These are phyloP conservation scores for Asarcornis scutulata DNA, from an alignment of 2,113 vertebrate genomes.

Conservation along the genomic window DNA sequence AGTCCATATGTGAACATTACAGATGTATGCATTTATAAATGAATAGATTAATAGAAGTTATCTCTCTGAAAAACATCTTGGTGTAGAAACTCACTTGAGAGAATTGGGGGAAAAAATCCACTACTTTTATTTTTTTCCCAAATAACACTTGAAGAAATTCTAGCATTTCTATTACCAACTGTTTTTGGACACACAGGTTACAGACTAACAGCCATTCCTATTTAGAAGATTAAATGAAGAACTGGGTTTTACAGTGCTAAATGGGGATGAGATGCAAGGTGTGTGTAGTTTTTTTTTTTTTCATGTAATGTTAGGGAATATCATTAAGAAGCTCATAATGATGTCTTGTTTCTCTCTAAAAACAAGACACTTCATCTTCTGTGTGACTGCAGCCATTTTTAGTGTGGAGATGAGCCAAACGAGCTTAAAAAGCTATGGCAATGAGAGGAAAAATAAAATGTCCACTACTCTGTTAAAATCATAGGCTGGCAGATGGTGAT, in stretches of 20 bases:
- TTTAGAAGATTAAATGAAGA: neutral
- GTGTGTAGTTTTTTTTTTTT: neutral
- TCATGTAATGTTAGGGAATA: neutral
- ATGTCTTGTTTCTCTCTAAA: neutral
- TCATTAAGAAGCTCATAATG: neutral
- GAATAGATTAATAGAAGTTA: neutral
- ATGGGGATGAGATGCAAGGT: neutral
- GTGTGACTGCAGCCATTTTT: neutral
- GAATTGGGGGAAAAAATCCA: neutral
- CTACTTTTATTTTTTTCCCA: neutral
- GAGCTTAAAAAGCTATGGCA: neutral
- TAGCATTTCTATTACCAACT: neutral
- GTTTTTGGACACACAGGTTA: neutral
- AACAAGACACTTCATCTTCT: neutral
- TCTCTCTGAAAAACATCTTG: neutral
- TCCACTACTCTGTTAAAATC: neutral
- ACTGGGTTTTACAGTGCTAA: neutral
- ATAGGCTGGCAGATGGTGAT: neutral
- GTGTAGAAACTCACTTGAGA: neutral
- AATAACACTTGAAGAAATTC: neutral
- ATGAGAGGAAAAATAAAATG: neutral
- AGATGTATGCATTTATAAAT: neutral
- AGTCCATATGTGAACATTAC: neutral
- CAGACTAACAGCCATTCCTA: neutral
- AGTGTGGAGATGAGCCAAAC: neutral